A percentile compares a stretch with the other conserved stretches of the same genome.
phyloP scores from a whole-genome alignment of 2,888 invertebrate genomes.

The Entomobrya multifasciata region DNA sequence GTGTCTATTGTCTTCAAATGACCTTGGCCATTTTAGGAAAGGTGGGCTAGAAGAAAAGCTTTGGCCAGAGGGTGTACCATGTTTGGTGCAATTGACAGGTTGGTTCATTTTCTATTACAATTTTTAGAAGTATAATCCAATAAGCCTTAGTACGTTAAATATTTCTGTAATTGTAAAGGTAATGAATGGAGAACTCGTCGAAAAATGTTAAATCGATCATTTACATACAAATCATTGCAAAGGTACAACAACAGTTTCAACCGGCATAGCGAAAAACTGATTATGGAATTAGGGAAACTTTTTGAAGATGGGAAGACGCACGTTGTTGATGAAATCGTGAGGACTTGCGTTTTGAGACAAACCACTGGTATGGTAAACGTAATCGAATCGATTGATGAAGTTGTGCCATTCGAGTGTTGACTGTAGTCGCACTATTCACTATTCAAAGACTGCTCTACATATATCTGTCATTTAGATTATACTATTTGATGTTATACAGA shows the following conservation, averaged over 20 bases:
- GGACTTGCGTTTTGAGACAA: not conserved
- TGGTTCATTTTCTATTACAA: not conserved
- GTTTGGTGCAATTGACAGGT: conserved; percentile 4
- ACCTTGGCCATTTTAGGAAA: conserved; percentile 6
- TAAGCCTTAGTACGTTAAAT: too few relatives aligned
- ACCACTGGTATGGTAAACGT: conserved; percentile 39
- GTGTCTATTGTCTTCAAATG: conserved; percentile 27
- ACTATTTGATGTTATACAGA: not conserved
- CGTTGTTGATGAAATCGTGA: not conserved
- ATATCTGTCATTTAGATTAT: not conserved
- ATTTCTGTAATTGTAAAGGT: not conserved
- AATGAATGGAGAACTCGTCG: conserved; percentile 43
- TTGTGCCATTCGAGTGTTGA: too few relatives aligned
- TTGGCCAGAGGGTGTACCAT: conserved; percentile 8
- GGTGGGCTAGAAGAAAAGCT: conserved; percentile 36
- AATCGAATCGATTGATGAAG: too few relatives aligned
- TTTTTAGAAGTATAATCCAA: not conserved
- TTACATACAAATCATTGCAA: conserved; percentile 52
- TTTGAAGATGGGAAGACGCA: not conserved
- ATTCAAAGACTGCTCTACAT: not conserved
- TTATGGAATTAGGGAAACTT: not conserved
- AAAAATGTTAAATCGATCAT: conserved; percentile 55
- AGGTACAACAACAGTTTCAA: conserved; percentile 18
- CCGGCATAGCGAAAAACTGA: not conserved
- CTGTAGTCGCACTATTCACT: too few relatives aligned